Conservation (phyloP, 2,113 vertebrate species). For the Pheucticus melanocephalus region DNA sequence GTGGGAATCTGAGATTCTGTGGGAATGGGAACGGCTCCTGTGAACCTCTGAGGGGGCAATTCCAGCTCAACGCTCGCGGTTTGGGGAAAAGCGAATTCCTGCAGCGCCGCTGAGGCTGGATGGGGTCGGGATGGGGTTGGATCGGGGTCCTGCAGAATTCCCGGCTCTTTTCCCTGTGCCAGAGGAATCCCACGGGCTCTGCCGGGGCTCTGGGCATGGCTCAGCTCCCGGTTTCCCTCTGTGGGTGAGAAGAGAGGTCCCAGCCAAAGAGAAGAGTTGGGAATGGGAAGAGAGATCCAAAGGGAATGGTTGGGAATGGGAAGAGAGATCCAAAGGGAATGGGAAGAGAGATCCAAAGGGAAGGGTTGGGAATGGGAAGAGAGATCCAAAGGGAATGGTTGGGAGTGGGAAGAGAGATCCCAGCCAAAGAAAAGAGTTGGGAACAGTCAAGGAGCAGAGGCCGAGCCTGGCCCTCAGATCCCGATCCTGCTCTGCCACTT, state of each 20-base stretch:
- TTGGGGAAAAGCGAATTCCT: neutral
- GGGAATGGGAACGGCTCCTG: neutral
- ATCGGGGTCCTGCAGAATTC: neutral
- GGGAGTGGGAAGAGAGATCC: neutral
- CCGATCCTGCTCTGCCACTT: neutral
- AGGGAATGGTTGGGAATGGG: neutral
- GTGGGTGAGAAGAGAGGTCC: neutral
- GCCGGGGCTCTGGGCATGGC: neutral
- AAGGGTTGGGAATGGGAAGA: too few species aligned
- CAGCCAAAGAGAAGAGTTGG: neutral
- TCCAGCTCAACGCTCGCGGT: neutral
- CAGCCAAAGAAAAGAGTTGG: fast-evolving
- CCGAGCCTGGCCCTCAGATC: neutral
- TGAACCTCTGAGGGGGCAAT: neutral
- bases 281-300: too few species aligned
- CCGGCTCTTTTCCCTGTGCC: neutral
- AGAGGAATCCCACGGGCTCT: neutral
- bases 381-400: neutral
- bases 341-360: neutral
- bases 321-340: neutral
- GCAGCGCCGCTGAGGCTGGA: neutral
- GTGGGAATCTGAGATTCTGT: neutral
- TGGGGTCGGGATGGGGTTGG: neutral
- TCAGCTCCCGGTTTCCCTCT: neutral
- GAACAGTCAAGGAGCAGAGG: neutral